Conservation (phyloP, 2,797 vertebrate species). For the Odontamblyopus lacepedii region DNA sequence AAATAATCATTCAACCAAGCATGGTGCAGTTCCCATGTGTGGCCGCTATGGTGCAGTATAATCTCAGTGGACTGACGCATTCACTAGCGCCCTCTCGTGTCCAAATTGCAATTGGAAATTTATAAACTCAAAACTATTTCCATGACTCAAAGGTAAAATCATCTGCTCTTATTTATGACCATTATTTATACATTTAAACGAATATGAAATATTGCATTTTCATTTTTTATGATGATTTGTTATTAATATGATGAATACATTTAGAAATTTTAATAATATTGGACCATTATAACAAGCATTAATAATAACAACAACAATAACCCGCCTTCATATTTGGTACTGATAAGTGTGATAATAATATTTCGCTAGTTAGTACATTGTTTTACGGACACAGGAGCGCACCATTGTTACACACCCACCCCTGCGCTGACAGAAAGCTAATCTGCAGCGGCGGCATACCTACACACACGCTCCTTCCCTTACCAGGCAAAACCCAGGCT, state of each 20-base stretch:
- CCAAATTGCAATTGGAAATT: neutral
- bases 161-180: too few species aligned
- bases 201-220: neutral
- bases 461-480: conserved; percentile 18
- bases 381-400: conserved; percentile 37
- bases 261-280: neutral
- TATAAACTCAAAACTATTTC: neutral
- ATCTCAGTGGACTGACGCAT: too few species aligned
- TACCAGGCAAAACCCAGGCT: neutral
- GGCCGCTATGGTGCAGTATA: neutral
- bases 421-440: conserved; percentile 53
- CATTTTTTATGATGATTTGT: neutral
- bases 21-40: neutral
- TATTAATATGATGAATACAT: too few species aligned
- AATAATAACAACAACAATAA: neutral
- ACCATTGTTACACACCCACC: conserved; percentile 54
- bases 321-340: neutral
- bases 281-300: neutral
- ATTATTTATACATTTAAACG: too few species aligned
- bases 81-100: neutral
- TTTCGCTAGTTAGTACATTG: neutral
- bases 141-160: too few species aligned
- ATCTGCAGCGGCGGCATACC: conserved; percentile 42
- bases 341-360: neutral
- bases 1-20: neutral